phyloP scores from a whole-genome alignment of 2,113 vertebrate species.

The Calyptommatus sinebrachiatus region DNA sequence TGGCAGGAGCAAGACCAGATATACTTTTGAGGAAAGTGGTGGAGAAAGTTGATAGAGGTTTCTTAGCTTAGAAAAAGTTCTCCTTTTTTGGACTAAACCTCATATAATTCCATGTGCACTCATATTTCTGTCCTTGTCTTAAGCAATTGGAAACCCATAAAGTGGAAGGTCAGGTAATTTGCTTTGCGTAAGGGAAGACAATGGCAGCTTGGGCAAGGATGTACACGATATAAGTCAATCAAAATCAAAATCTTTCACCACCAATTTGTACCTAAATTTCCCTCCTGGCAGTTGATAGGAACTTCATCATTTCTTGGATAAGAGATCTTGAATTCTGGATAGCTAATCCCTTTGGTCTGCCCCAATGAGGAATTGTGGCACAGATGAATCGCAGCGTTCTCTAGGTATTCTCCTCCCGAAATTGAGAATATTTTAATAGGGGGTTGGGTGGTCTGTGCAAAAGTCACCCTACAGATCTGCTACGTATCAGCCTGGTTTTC shows the following conservation, averaged over 20 bases:
- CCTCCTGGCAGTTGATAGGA: background rate
- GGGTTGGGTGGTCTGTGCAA: slow-evolving; percentile 44
- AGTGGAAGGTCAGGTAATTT: background rate
- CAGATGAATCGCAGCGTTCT: background rate
- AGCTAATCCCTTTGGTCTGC: background rate
- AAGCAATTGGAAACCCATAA: background rate
- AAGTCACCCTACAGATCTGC: background rate
- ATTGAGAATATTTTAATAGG: background rate
- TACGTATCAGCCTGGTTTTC: fast-evolving
- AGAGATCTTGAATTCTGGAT: background rate
- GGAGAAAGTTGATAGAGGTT: too few relatives aligned
- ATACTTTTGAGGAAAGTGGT: background rate
- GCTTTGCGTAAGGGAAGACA: background rate
- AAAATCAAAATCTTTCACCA: background rate
- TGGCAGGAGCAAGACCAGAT: background rate
- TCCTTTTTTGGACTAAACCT: background rate
- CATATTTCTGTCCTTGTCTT: background rate
- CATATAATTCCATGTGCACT: background rate
- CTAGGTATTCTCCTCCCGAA: too few relatives aligned
- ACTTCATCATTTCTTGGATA: too few relatives aligned
- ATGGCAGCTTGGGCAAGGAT: background rate
- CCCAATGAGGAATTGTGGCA: background rate
- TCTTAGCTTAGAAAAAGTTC: background rate
- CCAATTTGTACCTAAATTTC: background rate
- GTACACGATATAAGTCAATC: background rate